Conservation (phyloP, 2,888 invertebrate species). For the Scaptomyza reducta region DNA sequence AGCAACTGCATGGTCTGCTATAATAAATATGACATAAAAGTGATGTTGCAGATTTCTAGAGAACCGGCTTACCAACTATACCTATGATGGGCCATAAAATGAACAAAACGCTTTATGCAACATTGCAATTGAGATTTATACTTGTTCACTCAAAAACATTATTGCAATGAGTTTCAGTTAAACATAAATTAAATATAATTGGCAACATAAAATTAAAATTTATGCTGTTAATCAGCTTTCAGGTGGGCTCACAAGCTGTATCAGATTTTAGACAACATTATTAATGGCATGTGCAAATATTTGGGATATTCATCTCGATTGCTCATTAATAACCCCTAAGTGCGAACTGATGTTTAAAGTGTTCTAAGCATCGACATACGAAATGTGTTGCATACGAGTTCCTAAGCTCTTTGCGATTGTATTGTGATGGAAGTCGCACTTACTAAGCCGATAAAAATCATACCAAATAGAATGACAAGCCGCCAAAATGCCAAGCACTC, state of each 20-base stretch:
- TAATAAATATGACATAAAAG: conserved; percentile 59
- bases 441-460: conserved; percentile 66
- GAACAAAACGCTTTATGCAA: neutral
- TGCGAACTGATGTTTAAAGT: neutral
- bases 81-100: neutral
- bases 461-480: conserved; percentile 63
- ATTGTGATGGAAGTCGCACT: conserved; percentile 22
- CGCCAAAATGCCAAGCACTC: conserved; percentile 65
- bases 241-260: conserved; percentile 5
- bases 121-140: neutral
- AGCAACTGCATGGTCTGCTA: conserved; percentile 43
- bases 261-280: conserved; percentile 1
- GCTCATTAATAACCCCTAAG: conserved; percentile 2
- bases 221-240: neutral
- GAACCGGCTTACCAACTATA: neutral
- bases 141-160: neutral
- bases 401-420: conserved; percentile 9
- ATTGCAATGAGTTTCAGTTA: neutral
- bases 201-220: neutral
- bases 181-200: neutral
- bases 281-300: conserved; percentile 15
- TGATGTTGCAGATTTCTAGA: conserved; percentile 31
- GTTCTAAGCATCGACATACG: neutral
- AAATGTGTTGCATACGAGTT: neutral
- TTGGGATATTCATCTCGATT: neutral